Evolutionary conservation across 2,888 invertebrate genomes (phyloP), one percentile per base, ranked within the genome.

Genomic region (Chrysomela aeneicollis): DNA sequence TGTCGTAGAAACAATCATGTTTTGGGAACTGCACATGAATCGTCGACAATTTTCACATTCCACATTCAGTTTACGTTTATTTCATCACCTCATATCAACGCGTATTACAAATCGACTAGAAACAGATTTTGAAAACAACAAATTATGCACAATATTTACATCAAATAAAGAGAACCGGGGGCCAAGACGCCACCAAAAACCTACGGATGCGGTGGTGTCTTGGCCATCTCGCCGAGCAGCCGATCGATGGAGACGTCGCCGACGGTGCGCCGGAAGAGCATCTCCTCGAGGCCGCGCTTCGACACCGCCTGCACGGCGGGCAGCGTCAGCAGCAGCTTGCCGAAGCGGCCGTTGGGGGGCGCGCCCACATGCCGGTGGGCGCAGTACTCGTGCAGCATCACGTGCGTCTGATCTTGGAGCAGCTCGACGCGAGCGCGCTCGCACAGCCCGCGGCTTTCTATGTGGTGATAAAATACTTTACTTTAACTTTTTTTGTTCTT

Each of bases 391-490:
- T 91, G 90, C 21, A 95, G 84, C 82, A 92, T 89, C 3, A 90
- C 85, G 65, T 93, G 88, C 0, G 92, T 91, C 79, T 94, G 93
- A 72, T 94, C 94, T 83, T 94, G 94, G 0, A 94, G 82, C 51
- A 90, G 86, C 72, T 86, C 89, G 66, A 90, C 84, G 70, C 89
- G 86, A 6, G 80, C 82, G 0, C 84, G 79, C 72, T 90, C 89
- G 53, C 87, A 85, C 52, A 91, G 81, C 0, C 88, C 89, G 65
- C 87, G 82, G 12, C 86, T 85, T 79, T 91, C 90, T 89, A 77
- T 2, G 79, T 77, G 66, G 32, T n/a, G 52, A 37, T n/a, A 32
- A 35, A 4, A 54, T 6, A 35, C 12, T 54, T n/a, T 6, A 15
- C 4, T 12, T 30, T 5, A 32, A n/a, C n/a, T n/a, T n/a, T n/a